A percentile compares a stretch with the other conserved stretches of the same genome.
phyloP scores from a whole-genome alignment of 2,113 vertebrate genomes.

The Agelaius phoeniceus region DNA sequence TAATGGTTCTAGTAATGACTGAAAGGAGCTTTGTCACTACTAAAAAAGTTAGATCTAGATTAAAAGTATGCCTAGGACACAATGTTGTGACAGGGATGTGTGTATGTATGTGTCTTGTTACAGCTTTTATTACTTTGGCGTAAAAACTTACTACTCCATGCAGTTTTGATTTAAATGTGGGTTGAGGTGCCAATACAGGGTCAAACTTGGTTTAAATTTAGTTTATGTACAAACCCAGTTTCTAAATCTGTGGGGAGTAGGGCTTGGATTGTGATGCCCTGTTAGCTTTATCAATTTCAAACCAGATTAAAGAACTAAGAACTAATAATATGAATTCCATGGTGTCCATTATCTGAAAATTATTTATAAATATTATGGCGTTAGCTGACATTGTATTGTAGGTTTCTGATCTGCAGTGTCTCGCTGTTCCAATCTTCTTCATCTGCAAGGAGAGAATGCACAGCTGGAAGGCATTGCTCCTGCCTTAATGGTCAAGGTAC shows the following conservation, averaged over 20 bases:
- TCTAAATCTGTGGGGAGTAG: not conserved
- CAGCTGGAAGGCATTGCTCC: not conserved
- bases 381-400: not conserved
- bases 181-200: not conserved
- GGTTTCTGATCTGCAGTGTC: not conserved
- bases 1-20: slow-evolving; percentile 55
- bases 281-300: not conserved
- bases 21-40: slow-evolving; percentile 62
- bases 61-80: not conserved
- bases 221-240: not conserved
- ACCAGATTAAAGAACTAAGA: not conserved
- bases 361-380: not conserved
- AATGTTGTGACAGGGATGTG: not conserved
- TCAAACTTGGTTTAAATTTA: not conserved
- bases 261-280: not conserved
- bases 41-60: slow-evolving; percentile 15
- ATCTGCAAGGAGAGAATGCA: not conserved
- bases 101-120: not conserved
- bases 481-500: not conserved
- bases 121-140: slow-evolving; percentile 3
- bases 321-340: not conserved
- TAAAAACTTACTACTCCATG: not conserved
- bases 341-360: not conserved
- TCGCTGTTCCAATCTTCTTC: not conserved
- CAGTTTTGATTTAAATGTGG: slow-evolving; percentile 4